phyloP scores from a whole-genome alignment of 1,140 invertebrate species.

The Parapsyche elsis region DNA sequence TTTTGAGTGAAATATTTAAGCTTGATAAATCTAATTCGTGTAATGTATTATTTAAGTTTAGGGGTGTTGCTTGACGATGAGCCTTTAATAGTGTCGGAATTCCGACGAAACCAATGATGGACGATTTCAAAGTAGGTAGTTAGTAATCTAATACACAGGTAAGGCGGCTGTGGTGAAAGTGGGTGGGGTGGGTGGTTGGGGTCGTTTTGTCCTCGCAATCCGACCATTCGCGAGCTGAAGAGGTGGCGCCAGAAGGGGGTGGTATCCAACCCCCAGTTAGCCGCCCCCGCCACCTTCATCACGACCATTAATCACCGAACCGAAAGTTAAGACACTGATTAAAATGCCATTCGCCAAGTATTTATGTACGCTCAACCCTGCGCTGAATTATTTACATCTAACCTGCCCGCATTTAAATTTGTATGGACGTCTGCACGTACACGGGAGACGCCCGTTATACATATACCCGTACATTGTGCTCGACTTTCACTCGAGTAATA shows the following conservation, averaged over 20 bases:
- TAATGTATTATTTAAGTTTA: neutral
- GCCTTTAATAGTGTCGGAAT: slow-evolving; percentile 25
- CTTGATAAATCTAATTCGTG: neutral
- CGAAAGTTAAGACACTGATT: slow-evolving; percentile 69
- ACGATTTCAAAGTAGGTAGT: slow-evolving; percentile 41
- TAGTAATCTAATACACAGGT: slow-evolving; percentile 31
- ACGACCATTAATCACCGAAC: slow-evolving; percentile 65
- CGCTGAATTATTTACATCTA: slow-evolving; percentile 56
- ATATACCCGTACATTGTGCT: neutral
- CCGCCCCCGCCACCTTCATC: slow-evolving; percentile 41
- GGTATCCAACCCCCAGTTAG: neutral
- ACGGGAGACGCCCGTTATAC: neutral
- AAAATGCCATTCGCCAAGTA: slow-evolving; percentile 68
- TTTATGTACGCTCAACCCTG: slow-evolving; percentile 59
- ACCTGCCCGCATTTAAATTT: slow-evolving; percentile 56
- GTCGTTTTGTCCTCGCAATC: slow-evolving; percentile 49
- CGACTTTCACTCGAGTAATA: neutral
- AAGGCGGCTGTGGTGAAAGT: neutral
- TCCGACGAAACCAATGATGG: slow-evolving; percentile 46
- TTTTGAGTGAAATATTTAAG: no score
- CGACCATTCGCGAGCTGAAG: slow-evolving; percentile 4
- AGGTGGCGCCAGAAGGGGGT: neutral
- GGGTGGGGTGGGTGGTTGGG: slow-evolving; percentile 15
- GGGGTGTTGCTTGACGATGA: neutral
- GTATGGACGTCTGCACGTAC: slow-evolving; percentile 47